phyloP scores from a whole-genome alignment of 2,113 vertebrate species.

The Mirounga angustirostris region DNA sequence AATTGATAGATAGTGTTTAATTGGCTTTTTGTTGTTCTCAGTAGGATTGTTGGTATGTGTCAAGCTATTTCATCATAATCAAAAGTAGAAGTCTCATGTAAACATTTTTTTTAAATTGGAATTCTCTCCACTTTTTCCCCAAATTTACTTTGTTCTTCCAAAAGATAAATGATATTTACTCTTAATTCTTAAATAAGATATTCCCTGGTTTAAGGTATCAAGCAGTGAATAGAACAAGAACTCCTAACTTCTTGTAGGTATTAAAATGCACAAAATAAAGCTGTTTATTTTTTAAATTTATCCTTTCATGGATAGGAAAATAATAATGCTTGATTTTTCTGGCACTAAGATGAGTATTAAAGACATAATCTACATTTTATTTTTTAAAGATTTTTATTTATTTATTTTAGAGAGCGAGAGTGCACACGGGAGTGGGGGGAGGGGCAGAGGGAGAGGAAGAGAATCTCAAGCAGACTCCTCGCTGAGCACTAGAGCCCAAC shows the following conservation, averaged over 20 bases:
- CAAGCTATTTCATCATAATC: background rate
- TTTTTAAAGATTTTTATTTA: background rate
- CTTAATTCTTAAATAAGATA: background rate
- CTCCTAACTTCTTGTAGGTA: background rate
- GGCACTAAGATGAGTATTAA: background rate
- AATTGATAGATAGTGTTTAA: background rate
- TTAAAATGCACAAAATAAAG: background rate
- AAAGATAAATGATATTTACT: background rate
- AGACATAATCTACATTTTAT: background rate
- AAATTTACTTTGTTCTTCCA: slow-evolving; percentile 9
- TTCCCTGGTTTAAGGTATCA: background rate
- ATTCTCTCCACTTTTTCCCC: background rate
- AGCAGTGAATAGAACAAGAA: background rate
- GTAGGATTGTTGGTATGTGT: background rate
- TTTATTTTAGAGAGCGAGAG: background rate
- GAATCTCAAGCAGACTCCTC: background rate
- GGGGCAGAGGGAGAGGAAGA: background rate
- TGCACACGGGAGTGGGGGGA: background rate
- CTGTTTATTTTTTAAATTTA: background rate
- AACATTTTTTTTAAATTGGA: background rate
- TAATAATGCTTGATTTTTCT: slow-evolving; percentile 28
- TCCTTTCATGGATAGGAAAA: background rate
- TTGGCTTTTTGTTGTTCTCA: background rate
- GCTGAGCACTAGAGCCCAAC: background rate
- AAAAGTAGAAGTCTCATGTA: background rate